Evolutionary conservation across 2,113 vertebrate genomes (phyloP), one percentile per base, ranked within the genome.

Genomic region (Colaptes auratus): DNA sequence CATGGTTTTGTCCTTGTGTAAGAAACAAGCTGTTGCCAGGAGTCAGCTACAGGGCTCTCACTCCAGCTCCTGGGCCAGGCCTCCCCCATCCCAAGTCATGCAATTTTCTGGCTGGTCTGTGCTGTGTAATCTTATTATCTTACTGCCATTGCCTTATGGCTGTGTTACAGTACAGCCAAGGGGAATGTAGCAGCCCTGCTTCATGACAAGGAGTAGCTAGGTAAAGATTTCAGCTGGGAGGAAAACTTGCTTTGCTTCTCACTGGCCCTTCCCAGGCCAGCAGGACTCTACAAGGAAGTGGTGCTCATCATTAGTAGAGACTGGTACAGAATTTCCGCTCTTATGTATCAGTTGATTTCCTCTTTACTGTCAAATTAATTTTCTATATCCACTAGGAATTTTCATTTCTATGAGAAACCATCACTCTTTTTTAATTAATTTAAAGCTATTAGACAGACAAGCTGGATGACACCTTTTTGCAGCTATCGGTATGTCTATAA

Each of bases 91-190:
- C 10, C 15, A 36, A 5, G 8, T 7, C 16, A 6, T 28, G 3
- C 0, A 3, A 25, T 64, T 42, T 67, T 58, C 35, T 69, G 72
- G 7, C 66, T 33, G 18, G 10, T 77, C 17, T n/a, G 46, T 4
- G 8, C 23, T 4, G 1, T 10, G 21, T n/a, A 3, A 18, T 56
- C 53, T 77, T 28, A 56, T 1, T 50, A 24, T 55, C 44, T 76
- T 24, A 61, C 1, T 52, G 53, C 30, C 50, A 0, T 61, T 5
- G 1, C 35, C 21, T 70, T 1, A 0, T 19, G 46, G 5, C 36
- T 33, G 27, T 31, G 17, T 6, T 55, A 27, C 1, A 19, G 39
- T 23, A 15, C 6, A 48, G n/a, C 8, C 12, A 7, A 10, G 14
- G 52, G 44, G 17, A 33, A 24, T 2, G 28, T 10, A 25, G 36